Percentiles rank a stretch among this genome's conserved stretches.
Conservation (phyloP, 2,797 vertebrate genomes). For the Sebastolobus alascanus region DNA sequence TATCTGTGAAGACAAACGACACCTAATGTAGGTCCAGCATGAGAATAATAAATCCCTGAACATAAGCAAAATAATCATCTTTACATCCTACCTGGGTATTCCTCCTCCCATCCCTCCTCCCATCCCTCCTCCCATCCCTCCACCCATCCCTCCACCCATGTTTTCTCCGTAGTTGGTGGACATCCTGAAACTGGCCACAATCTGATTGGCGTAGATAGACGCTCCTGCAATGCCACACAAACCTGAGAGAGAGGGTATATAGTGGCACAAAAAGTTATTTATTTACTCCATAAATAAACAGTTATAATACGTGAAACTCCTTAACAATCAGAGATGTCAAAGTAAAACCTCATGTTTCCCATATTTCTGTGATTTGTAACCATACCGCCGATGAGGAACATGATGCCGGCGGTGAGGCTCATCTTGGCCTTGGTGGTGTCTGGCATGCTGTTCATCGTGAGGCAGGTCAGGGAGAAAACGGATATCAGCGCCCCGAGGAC, state of each 20-base stretch:
- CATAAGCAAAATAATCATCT: neutral
- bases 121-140: slow-evolving; percentile 26
- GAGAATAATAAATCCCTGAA: neutral
- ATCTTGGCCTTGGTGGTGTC: slow-evolving; percentile 91
- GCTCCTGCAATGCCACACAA: slow-evolving; percentile 91
- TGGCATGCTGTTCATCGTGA: slow-evolving; percentile 88
- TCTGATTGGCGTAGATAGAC: slow-evolving; percentile 93
- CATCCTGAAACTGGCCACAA: slow-evolving; percentile 89
- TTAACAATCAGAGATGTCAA: neutral
- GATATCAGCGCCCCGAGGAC: slow-evolving; percentile 84
- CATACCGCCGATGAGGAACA: slow-evolving; percentile 90
- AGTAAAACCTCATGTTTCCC: neutral
- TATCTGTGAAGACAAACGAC: slow-evolving; percentile 82
- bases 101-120: slow-evolving; percentile 18
- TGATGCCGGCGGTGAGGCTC: slow-evolving; percentile 91
- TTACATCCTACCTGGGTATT: slow-evolving; percentile 64
- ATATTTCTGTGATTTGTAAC: neutral
- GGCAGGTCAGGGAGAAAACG: slow-evolving; percentile 90
- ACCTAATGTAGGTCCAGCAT: neutral
- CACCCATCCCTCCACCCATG: slow-evolving; percentile 7
- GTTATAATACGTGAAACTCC: neutral
- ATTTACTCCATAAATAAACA: neutral
- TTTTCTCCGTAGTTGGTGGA: slow-evolving; percentile 33
- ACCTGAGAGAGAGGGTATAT: slow-evolving; percentile 74
- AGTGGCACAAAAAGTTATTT: neutral